phyloP scores from a whole-genome alignment of 35 echinoderm and acorn worm species.

The Lytechinus variegatus region DNA sequence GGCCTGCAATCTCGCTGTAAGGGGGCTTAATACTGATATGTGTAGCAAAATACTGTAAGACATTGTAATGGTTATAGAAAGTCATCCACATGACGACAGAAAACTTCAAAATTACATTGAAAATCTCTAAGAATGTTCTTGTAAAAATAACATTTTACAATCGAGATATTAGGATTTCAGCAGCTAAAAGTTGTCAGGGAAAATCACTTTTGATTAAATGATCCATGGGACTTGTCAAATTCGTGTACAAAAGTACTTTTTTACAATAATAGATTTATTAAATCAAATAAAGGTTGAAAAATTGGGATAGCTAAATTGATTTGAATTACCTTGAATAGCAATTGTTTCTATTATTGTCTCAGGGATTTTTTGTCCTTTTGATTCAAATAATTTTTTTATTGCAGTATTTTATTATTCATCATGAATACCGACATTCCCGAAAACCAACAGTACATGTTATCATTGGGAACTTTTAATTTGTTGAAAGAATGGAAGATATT shows the following conservation, averaged over 20 bases:
- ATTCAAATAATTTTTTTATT: too few species aligned
- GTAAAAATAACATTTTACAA: too few species aligned
- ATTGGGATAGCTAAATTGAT: background rate
- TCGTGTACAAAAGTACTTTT: background rate
- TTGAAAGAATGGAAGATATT: too few species aligned
- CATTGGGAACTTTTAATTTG: too few species aligned
- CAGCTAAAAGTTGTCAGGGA: too few species aligned
- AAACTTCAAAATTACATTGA: background rate
- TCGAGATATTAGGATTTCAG: too few species aligned
- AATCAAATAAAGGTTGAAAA: background rate
- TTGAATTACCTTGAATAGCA: background rate
- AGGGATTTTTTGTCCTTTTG: too few species aligned
- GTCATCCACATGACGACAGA: background rate
- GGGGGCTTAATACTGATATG: conserved; percentile 29
- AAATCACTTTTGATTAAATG: background rate
- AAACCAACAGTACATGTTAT: too few species aligned
- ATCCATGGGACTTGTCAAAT: background rate
- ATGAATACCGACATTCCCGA: too few species aligned
- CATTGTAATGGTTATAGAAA: background rate
- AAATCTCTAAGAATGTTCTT: too few species aligned
- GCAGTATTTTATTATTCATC: too few species aligned
- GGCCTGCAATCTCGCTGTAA: background rate
- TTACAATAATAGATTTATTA: background rate
- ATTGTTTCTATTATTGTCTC: too few species aligned
- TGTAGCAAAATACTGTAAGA: conserved; percentile 17